phyloP scores from a whole-genome alignment of 1,140 invertebrate species.

The Pachyrhynchus sulphureomaculatus region DNA sequence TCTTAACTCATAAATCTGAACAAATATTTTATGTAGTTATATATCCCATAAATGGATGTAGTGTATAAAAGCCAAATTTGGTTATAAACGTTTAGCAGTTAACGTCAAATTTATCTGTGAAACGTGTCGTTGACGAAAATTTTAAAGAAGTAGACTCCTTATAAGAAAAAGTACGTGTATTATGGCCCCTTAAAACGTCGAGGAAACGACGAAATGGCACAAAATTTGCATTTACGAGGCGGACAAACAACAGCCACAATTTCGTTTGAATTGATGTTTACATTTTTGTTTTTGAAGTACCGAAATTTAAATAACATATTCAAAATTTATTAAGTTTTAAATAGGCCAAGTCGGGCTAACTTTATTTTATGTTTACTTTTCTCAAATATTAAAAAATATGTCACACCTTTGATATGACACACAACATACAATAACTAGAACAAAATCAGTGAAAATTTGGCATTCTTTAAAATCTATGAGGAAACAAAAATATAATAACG shows the following conservation, averaged over 20 bases:
- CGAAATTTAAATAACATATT: neutral
- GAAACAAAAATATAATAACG: too few relatives aligned
- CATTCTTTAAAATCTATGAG: too few relatives aligned
- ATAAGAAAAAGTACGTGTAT: slow-evolving; percentile 19
- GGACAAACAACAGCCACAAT: slow-evolving; percentile 17
- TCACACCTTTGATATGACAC: too few relatives aligned
- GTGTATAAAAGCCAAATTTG: slow-evolving; percentile 15
- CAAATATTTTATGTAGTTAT: neutral
- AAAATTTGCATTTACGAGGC: slow-evolving; percentile 19
- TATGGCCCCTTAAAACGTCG: slow-evolving; percentile 7
- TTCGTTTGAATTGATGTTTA: neutral
- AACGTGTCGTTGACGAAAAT: slow-evolving; percentile 5
- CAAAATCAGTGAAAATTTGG: too few relatives aligned
- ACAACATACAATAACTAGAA: too few relatives aligned
- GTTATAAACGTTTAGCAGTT: slow-evolving; percentile 22
- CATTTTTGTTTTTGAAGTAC: neutral
- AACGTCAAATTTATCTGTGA: slow-evolving; percentile 22
- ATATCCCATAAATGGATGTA: slow-evolving; percentile 15
- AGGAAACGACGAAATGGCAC: slow-evolving; percentile 9
- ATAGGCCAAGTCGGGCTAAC: too few relatives aligned
- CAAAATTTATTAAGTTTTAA: neutral
- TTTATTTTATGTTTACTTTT: too few relatives aligned
- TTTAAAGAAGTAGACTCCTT: neutral
- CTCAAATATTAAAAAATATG: too few relatives aligned
- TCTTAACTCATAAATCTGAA: too few relatives aligned